Conservation (phyloP, 2,797 vertebrate species). For the Clarias fuscus region DNA sequence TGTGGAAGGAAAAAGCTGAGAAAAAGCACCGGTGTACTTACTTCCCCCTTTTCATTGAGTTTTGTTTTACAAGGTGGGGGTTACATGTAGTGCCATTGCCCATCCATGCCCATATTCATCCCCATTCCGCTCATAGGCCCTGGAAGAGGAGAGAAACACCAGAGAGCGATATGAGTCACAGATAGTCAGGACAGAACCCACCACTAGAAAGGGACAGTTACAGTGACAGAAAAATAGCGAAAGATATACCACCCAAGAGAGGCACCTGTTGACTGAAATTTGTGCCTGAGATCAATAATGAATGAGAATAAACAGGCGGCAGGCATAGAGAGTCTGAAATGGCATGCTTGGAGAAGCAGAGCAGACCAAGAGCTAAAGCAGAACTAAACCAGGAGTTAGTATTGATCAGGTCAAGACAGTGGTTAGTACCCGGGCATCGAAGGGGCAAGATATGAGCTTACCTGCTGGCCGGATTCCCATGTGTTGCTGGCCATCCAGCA, state of each 20-base stretch:
- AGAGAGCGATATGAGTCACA: constrained; percentile 44
- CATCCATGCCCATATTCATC: constrained; percentile 91
- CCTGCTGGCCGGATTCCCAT: constrained; percentile 99
- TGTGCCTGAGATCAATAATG: constrained; percentile 45
- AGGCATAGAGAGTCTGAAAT: constrained; percentile 17
- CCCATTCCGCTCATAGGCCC: constrained; percentile 91
- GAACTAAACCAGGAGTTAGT: constrained; percentile 14
- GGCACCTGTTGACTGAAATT: constrained; percentile 33
- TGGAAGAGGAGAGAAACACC: constrained; percentile 75
- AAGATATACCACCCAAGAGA: constrained; percentile 50
- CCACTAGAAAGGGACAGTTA: constrained; percentile 29
- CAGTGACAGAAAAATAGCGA: constrained; percentile 56
- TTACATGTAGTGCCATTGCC: constrained; percentile 92
- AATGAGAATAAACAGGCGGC: constrained; percentile 40
- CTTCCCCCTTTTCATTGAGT: constrained; percentile 93
- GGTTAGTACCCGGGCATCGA: constrained; percentile 21
- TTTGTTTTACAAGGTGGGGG: constrained; percentile 80
- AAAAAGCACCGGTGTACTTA: constrained; percentile 87
- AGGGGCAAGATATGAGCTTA: constrained; percentile 66
- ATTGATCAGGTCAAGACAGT: constrained; percentile 21
- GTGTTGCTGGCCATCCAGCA: constrained; percentile 99
- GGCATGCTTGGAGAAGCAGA: constrained; percentile 28
- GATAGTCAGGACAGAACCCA: constrained; percentile 45
- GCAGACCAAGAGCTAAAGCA: constrained; percentile 19
- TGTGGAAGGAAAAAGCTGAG: constrained; percentile 67